phyloP scores from a whole-genome alignment of 2,888 invertebrate genomes.

The Scelioninae gen. 2 region DNA sequence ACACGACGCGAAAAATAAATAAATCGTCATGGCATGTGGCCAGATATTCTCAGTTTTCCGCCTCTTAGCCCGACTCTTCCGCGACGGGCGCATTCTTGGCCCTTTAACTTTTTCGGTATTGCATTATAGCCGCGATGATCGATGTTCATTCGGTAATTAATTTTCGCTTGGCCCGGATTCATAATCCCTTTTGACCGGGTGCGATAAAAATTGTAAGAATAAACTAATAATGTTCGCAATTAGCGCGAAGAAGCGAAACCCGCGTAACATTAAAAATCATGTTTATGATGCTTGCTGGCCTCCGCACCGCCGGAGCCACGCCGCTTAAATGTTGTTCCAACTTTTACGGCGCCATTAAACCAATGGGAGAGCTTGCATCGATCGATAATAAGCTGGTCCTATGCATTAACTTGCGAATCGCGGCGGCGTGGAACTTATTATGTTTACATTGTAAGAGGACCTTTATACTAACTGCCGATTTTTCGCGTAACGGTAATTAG shows the following conservation, averaged over 20 bases:
- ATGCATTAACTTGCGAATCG: slow-evolving; percentile 65
- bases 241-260: slow-evolving; percentile 44
- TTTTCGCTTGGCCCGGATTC: slow-evolving; percentile 10
- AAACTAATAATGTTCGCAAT: slow-evolving; percentile 40
- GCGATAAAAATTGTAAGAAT: slow-evolving; percentile 29
- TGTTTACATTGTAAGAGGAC: slow-evolving; percentile 32
- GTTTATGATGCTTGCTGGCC: slow-evolving; percentile 49
- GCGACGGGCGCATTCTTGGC: slow-evolving; percentile 13
- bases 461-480: slow-evolving; percentile 36
- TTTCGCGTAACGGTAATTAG: slow-evolving; percentile 32
- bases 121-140: slow-evolving; percentile 39
- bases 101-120: slow-evolving; percentile 20
- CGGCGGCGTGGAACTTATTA: slow-evolving; percentile 63
- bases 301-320: slow-evolving; percentile 24
- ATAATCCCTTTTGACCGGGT: neutral
- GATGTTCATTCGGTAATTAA: slow-evolving; percentile 42
- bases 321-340: slow-evolving; percentile 64
- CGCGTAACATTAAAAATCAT: slow-evolving; percentile 59
- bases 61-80: slow-evolving; percentile 47
- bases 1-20: slow-evolving; percentile 68
- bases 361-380: slow-evolving; percentile 61
- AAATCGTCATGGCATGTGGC: slow-evolving; percentile 69
- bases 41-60: slow-evolving; percentile 64
- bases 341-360: slow-evolving; percentile 69
- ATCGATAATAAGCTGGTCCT: slow-evolving; percentile 55